A percentile compares a stretch with the other conserved stretches of the same genome.
Evolutionary conservation across 2,797 vertebrate genomes (phyloP).

Genomic region (Macropus fuliginosus): DNA sequence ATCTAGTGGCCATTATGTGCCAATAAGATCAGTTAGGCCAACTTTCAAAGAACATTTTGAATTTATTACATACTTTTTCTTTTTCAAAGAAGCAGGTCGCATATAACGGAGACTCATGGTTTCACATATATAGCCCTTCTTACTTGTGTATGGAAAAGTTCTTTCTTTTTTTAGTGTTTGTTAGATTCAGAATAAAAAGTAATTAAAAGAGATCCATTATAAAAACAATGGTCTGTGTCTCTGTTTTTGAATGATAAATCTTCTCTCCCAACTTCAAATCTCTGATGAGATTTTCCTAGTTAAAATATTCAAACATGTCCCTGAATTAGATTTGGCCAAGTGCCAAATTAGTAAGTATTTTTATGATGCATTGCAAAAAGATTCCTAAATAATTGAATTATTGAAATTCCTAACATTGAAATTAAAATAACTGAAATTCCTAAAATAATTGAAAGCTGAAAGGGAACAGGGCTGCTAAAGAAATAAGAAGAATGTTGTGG

Average conservation of each 20-base stretch:
- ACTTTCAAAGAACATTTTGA: not conserved
- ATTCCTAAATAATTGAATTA: not conserved
- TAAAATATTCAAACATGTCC: constrained; percentile 12
- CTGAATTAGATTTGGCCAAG: constrained; percentile 22
- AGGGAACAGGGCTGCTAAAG: constrained; percentile 37
- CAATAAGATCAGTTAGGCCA: constrained; percentile 25
- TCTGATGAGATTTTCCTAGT: constrained; percentile 31
- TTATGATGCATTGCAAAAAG: constrained; percentile 42
- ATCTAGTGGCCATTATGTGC: constrained; percentile 6
- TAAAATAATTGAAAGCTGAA: constrained; percentile 55
- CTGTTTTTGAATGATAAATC: constrained; percentile 1
- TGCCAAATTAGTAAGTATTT: constrained; percentile 47
- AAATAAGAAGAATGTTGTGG: constrained; percentile 58
- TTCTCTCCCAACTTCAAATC: not conserved
- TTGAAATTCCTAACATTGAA: too few species aligned
- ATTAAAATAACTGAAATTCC: not conserved
- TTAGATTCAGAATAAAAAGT: not conserved
- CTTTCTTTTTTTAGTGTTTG: not conserved
- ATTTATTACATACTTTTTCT: not conserved
- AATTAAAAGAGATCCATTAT: not conserved
- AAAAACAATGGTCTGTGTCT: not conserved
- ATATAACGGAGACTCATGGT: not conserved
- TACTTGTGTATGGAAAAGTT: not conserved
- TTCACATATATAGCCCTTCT: not conserved
- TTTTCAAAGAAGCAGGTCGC: not conserved